phyloP scores from a whole-genome alignment of 2,113 vertebrate genomes.

The Sylvilagus bachmani region DNA sequence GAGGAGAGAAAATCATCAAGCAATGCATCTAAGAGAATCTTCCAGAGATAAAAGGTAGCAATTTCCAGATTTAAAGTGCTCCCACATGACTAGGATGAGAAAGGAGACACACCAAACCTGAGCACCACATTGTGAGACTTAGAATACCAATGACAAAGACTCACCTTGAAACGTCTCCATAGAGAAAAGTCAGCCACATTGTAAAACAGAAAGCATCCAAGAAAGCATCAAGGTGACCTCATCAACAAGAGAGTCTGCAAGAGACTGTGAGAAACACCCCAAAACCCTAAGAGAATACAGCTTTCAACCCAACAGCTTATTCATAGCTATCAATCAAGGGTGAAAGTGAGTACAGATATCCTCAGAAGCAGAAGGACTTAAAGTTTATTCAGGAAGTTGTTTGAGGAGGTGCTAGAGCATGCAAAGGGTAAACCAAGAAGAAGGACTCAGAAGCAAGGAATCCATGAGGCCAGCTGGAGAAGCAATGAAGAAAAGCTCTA shows the following conservation, averaged over 20 bases:
- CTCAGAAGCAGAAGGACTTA: conserved; percentile 18
- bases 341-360: background rate
- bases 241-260: background rate
- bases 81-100: background rate
- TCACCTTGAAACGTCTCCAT: background rate
- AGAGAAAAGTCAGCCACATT: background rate
- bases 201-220: background rate
- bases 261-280: background rate
- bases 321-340: background rate
- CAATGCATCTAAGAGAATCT: background rate
- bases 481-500: background rate
- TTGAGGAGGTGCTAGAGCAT: background rate
- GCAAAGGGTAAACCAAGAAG: background rate
- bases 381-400: conserved; percentile 5
- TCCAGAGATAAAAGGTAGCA: background rate
- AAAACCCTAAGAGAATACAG: background rate
- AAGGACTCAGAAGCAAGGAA: background rate
- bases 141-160: background rate
- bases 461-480: background rate
- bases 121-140: background rate
- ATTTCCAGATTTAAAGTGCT: background rate
- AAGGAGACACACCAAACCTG: background rate
- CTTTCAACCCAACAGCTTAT: conserved; percentile 22
- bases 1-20: background rate
- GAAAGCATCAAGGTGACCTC: background rate